Base-by-base conservation (phyloP, 2,888 invertebrate genomes). In the Stenodema calcarata region DNA sequence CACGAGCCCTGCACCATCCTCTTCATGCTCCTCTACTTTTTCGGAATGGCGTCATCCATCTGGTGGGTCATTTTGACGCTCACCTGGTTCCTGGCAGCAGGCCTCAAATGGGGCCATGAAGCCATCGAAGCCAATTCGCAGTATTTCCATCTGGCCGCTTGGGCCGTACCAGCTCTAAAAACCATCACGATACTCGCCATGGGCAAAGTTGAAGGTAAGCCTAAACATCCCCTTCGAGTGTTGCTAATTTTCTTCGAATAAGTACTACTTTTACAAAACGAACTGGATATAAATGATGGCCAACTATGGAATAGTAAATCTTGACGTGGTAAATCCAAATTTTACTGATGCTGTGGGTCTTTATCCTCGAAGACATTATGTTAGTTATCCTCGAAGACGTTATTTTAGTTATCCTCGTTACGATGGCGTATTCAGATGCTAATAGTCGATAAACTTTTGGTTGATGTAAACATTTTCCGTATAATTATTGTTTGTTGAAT, bases 31-130 rank as follows among this genome's bases (percentile, higher is more conserved):
- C 94, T 98, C 75, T 97, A 97, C 92, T 98, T 98, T 92, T 98
- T 98, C 91, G 96, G 96, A 91, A 98, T 98, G 97, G 97, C 98
- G 35, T 97, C 97, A 75, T 97, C 96, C 91, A 97, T 98, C 90
- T 98, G 99, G 98, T 99, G 98, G 98, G 98, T 98, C 83, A 95
- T 98, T 89, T 92, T 99, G 90, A 98, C 98, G 23, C 93, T 99
- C 88, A 98, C 98, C 86, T 99, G 98, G 98, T 98, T 98, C 92
- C 92, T 99, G 90, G 97, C 98, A 69, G 98, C 98, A 88, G 98
- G 98, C 44, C 93, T 98, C 87, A 98, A 98, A 92, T 99, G 98
- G 98, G 98, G 98, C 73, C 98, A 98, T 91, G 99, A 99, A 93
- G 98, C 98, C 50, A 98, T 99, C 90, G 98, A 98, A 92, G 97